Percentiles rank a stretch among this genome's conserved stretches.
These are phyloP conservation scores for Dicycla oo DNA, from an alignment of 2,888 invertebrate species.

Conservation along the genomic window DNA sequence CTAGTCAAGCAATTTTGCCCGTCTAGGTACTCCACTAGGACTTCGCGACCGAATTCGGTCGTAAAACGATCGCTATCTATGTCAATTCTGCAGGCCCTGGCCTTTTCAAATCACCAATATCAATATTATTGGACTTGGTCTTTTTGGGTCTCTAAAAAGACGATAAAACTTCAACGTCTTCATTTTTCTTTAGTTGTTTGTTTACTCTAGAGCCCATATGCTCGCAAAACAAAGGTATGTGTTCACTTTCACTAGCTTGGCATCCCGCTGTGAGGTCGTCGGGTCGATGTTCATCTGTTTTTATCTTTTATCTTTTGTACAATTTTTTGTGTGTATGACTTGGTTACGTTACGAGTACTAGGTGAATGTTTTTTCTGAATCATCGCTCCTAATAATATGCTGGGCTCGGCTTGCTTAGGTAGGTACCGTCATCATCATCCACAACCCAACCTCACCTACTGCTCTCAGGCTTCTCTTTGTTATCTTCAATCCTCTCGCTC, in stretches of 20 bases:
- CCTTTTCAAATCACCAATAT: background rate
- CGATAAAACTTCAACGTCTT: slow-evolving; percentile 1
- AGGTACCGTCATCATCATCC: background rate
- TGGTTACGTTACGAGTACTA: slow-evolving; percentile 27
- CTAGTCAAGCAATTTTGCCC: no score
- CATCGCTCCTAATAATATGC: background rate
- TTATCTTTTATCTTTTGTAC: slow-evolving; percentile 48
- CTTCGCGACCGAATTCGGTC: no score
- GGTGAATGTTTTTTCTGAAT: slow-evolving; percentile 11
- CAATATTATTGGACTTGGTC: background rate
- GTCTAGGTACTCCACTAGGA: no score
- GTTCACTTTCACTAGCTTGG: slow-evolving; percentile 60
- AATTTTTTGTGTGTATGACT: slow-evolving; percentile 23
- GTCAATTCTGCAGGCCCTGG: no score
- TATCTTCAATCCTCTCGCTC: background rate
- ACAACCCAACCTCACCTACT: background rate
- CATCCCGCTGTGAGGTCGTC: slow-evolving; percentile 53
- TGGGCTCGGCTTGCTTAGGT: background rate
- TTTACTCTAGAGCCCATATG: slow-evolving; percentile 38
- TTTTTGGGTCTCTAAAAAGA: background rate
- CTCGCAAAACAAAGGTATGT: slow-evolving; percentile 52
- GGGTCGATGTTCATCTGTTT: slow-evolving; percentile 56
- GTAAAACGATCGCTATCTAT: no score
- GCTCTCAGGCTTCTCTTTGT: background rate
- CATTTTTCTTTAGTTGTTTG: slow-evolving; percentile 30